Conservation (phyloP, 2,113 vertebrate genomes). For the Brachirus orientalis region DNA sequence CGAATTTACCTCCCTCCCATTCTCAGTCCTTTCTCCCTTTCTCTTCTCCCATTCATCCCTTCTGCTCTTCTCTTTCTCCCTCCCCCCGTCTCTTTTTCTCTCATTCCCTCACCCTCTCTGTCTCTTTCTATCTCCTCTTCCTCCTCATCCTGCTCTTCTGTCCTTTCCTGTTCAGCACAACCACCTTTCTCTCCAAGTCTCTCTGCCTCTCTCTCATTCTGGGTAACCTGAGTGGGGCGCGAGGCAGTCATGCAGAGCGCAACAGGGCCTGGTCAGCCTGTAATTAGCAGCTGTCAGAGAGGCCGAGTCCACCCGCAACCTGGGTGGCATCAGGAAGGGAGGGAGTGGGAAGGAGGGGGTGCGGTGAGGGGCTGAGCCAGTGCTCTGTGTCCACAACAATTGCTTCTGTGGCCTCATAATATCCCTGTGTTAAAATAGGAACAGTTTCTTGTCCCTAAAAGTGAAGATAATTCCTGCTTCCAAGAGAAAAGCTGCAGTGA, state of each 20-base stretch:
- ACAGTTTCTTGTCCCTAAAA: background rate
- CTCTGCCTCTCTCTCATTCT: slow-evolving; percentile 65
- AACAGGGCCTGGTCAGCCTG: slow-evolving; percentile 83
- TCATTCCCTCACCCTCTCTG: slow-evolving; percentile 21
- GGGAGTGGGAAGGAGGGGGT: slow-evolving; percentile 32
- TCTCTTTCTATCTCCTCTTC: slow-evolving; percentile 41
- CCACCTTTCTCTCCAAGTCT: slow-evolving; percentile 72
- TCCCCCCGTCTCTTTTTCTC: slow-evolving; percentile 1
- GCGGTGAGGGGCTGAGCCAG: slow-evolving; percentile 63
- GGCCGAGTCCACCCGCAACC: slow-evolving; percentile 83
- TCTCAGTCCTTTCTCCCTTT: slow-evolving; percentile 47
- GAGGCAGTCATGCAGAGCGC: slow-evolving; percentile 84
- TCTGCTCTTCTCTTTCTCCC: slow-evolving; percentile 48
- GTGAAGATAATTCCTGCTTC: background rate
- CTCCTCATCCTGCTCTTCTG: slow-evolving; percentile 38
- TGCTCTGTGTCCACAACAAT: slow-evolving; percentile 74
- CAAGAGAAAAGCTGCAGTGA: background rate
- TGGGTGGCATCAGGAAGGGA: slow-evolving; percentile 83
- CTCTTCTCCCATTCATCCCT: slow-evolving; percentile 61
- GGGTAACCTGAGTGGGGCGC: slow-evolving; percentile 80
- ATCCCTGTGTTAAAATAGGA: slow-evolving; percentile 34
- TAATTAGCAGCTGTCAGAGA: slow-evolving; percentile 87
- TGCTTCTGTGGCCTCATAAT: slow-evolving; percentile 54
- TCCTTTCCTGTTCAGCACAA: slow-evolving; percentile 54
- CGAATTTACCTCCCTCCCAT: slow-evolving; percentile 57